A percentile compares a stretch with the other conserved stretches of the same genome.
These are phyloP conservation scores for Porites australiensis DNA, from an alignment of 64 coral and sea anemone genomes.

Conservation along the genomic window DNA sequence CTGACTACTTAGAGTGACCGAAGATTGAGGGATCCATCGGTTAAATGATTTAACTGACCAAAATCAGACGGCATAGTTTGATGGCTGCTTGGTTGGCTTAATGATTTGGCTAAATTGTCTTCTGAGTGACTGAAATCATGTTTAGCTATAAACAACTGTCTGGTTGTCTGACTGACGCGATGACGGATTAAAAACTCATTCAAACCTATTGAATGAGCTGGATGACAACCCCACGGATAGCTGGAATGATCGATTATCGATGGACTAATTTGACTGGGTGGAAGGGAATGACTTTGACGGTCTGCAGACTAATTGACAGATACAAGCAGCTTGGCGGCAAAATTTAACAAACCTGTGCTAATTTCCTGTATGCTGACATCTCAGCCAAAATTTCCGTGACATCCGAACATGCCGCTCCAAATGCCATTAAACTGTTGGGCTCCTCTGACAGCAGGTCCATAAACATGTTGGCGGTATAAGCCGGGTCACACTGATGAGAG, in stretches of 20 bases:
- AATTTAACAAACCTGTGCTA: conserved; percentile 66
- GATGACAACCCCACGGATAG: too few relatives aligned
- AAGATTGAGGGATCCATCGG: too few relatives aligned
- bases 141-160: not conserved
- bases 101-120: not conserved
- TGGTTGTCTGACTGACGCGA: not conserved
- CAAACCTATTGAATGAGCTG: too few relatives aligned
- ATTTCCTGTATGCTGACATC: conserved; percentile 78
- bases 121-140: not conserved
- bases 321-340: too few relatives aligned
- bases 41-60: not conserved
- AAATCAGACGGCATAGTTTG: too few relatives aligned
- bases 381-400: conserved; percentile 88
- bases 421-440: conserved; percentile 41
- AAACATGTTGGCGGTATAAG: conserved; percentile 88
- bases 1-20: too few relatives aligned
- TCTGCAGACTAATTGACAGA: too few relatives aligned
- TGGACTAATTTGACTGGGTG: too few relatives aligned
- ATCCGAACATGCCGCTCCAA: conserved; percentile 90
- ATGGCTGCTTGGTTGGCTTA: too few relatives aligned
- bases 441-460: conserved; percentile 80
- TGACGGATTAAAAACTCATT: not conserved
- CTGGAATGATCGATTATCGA: too few relatives aligned
- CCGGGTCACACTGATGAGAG: conserved; percentile 81
- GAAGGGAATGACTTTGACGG: too few relatives aligned